Percentiles rank a stretch among this genome's conserved stretches.
Conservation (phyloP, 2,888 invertebrate species). For the Arrhopalites spinosus region DNA sequence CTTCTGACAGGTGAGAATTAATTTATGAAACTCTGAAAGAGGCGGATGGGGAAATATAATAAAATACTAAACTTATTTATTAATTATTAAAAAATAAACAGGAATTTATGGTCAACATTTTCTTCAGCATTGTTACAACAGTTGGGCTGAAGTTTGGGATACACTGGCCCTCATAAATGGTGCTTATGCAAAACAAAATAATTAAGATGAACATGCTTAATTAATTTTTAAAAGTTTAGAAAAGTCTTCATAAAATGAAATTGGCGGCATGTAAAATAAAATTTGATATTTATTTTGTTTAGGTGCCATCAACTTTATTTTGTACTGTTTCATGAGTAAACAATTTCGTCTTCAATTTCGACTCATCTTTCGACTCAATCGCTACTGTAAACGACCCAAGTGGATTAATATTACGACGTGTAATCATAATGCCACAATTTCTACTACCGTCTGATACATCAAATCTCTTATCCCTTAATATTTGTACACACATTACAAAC, state of each 20-base stretch:
- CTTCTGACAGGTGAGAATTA: slow-evolving; percentile 63
- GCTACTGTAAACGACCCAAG: slow-evolving; percentile 8
- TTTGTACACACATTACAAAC: too few relatives aligned
- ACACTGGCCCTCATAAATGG: slow-evolving; percentile 64
- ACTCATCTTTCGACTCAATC: slow-evolving; percentile 40
- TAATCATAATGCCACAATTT: slow-evolving; percentile 4
- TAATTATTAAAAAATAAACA: too few relatives aligned
- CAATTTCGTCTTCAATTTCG: slow-evolving; percentile 62
- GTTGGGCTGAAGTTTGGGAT: slow-evolving; percentile 63
- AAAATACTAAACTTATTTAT: too few relatives aligned
- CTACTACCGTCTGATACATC: not conserved
- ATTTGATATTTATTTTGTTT: too few relatives aligned
- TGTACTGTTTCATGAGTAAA: slow-evolving; percentile 65
- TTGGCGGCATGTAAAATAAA: too few relatives aligned
- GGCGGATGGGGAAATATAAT: too few relatives aligned
- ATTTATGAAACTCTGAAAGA: too few relatives aligned
- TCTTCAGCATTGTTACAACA: slow-evolving; percentile 59
- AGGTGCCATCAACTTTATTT: slow-evolving; percentile 63
- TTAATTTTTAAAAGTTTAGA: too few relatives aligned
- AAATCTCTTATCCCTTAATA: too few relatives aligned
- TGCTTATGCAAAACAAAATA: too few relatives aligned
- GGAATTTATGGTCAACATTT: slow-evolving; percentile 66
- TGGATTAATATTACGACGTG: slow-evolving; percentile 10
- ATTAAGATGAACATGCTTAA: too few relatives aligned
- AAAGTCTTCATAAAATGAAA: too few relatives aligned